A percentile compares a stretch with the other conserved stretches of the same genome.
These are phyloP conservation scores for Uropsilus gracilis DNA, from an alignment of 2,113 vertebrate species.

Conservation along the genomic window DNA sequence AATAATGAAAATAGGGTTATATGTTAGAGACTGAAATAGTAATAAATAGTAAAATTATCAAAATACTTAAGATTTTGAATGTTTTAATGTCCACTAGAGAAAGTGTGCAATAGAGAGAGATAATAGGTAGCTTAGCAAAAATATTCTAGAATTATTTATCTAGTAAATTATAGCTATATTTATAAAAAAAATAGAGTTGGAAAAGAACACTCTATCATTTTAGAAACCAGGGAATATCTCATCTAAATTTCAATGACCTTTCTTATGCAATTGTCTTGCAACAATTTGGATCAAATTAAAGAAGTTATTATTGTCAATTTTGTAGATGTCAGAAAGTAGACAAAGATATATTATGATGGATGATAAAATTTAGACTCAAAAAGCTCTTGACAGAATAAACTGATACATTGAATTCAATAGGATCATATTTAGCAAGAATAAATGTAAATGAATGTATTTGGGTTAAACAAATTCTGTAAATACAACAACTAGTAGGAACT, in stretches of 20 bases:
- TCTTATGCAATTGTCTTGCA: background rate
- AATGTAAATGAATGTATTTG: background rate
- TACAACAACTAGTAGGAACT: background rate
- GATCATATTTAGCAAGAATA: background rate
- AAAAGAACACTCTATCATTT: background rate
- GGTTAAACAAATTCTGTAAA: background rate
- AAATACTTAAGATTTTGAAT: background rate
- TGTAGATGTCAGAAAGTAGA: background rate
- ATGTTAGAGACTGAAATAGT: too few species aligned
- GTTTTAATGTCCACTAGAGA: background rate
- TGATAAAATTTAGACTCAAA: slow-evolving; percentile 16
- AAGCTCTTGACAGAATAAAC: background rate
- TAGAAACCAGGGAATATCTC: background rate
- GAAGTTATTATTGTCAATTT: background rate
- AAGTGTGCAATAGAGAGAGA: too few species aligned
- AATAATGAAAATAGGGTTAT: background rate
- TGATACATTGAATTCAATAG: background rate
- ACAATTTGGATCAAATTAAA: background rate
- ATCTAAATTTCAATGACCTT: background rate
- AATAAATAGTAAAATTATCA: background rate
- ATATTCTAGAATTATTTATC: background rate
- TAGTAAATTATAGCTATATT: background rate
- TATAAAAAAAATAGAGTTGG: background rate
- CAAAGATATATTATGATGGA: background rate
- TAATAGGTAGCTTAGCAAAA: too few species aligned